A percentile compares a stretch with the other conserved stretches of the same genome.
phyloP scores from a whole-genome alignment of 2,113 vertebrate genomes.

The Baryphthengus martii region DNA sequence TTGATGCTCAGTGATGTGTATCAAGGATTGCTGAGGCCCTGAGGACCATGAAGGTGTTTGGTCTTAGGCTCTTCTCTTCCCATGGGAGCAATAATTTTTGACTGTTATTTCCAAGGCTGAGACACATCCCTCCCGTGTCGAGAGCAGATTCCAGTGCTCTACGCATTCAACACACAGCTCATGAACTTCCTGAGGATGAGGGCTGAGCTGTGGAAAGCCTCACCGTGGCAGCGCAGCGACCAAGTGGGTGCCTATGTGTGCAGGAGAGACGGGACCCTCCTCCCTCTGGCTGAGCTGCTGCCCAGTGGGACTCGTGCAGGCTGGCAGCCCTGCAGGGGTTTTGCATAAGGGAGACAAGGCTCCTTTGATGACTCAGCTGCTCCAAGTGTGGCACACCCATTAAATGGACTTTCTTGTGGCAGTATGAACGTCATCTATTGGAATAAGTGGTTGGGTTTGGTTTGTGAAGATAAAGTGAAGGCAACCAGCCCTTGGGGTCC shows the following conservation, averaged over 20 bases:
- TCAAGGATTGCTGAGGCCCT: background rate
- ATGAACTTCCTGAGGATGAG: background rate
- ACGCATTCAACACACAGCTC: background rate
- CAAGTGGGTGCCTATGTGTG: accelerated
- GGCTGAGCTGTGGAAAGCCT: background rate
- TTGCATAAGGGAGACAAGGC: background rate
- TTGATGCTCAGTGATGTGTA: background rate
- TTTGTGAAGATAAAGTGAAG: background rate
- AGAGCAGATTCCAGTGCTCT: background rate
- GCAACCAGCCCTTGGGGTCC: background rate
- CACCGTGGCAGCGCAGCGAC: accelerated
- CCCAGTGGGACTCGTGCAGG: background rate
- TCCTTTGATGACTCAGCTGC: background rate
- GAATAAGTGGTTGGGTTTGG: background rate
- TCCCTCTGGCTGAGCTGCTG: background rate
- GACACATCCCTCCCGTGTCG: background rate
- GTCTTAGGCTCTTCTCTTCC: background rate
- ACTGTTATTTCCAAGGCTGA: background rate
- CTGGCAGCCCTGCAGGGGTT: background rate
- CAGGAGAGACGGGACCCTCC: background rate
- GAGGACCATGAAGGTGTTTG: background rate
- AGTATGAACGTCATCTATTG: background rate
- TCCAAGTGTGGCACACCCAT: background rate
- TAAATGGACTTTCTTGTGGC: background rate
- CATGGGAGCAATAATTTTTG: background rate